Conservation (phyloP, 2,113 vertebrate species). For the Colius striatus region DNA sequence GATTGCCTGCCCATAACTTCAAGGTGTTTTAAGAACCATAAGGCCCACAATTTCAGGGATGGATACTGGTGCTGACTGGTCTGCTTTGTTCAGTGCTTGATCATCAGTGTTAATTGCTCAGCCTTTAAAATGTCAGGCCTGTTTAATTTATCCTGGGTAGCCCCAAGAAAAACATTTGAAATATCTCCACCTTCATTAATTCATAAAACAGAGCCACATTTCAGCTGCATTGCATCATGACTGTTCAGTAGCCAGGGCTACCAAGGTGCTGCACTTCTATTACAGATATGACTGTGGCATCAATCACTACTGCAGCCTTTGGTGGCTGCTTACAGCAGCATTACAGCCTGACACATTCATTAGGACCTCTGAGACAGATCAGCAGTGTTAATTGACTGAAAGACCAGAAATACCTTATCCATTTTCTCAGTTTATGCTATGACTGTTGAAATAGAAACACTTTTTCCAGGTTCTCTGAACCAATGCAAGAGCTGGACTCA, state of each 20-base stretch:
- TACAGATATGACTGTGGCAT: background rate
- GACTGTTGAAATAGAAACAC: background rate
- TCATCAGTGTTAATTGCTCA: background rate
- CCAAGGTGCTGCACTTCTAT: background rate
- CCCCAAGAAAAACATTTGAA: background rate
- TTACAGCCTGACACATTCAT: background rate
- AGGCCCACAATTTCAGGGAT: background rate
- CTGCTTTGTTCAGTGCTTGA: background rate
- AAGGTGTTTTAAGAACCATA: background rate
- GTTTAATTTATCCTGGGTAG: background rate
- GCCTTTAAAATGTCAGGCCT: background rate
- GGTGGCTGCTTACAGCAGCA: background rate
- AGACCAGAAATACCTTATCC: background rate
- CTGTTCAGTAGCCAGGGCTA: background rate
- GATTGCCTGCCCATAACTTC: background rate
- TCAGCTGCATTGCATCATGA: background rate
- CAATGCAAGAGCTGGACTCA: background rate
- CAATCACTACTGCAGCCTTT: background rate
- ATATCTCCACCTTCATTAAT: background rate
- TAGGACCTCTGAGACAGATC: background rate
- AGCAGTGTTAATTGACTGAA: background rate
- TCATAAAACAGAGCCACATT: background rate
- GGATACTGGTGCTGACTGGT: background rate
- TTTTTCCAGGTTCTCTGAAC: constrained; percentile 13
- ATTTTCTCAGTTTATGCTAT: background rate